phyloP scores from a whole-genome alignment of 30 jellyfish, hydroid and myxozoan species.

The Aurelia aurita complex sp. Pacific region DNA sequence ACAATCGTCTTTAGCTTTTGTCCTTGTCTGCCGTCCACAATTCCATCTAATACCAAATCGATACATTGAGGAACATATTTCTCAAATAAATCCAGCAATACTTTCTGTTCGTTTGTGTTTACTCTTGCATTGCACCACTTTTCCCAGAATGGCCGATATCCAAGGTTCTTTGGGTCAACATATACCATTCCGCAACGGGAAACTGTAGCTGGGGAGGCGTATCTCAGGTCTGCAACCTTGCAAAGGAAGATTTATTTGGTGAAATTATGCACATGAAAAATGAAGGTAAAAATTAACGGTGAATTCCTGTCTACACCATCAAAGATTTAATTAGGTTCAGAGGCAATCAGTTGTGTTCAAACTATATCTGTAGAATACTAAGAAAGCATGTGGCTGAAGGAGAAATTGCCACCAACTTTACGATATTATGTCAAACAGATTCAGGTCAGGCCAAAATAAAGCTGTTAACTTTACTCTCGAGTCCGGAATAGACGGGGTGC shows the following conservation, averaged over 20 bases:
- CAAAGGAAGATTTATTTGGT: neutral
- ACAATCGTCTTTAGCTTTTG: slow-evolving; percentile 75
- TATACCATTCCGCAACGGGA: slow-evolving; percentile 99
- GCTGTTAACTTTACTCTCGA: no score
- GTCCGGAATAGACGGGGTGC: no score
- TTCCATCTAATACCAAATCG: slow-evolving; percentile 91
- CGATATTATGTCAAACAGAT: no score
- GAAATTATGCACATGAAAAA: no score
- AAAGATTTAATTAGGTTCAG: no score
- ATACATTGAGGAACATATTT: slow-evolving; percentile 90
- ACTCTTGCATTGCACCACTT: slow-evolving; percentile 87
- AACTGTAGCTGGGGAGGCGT: slow-evolving; percentile 99
- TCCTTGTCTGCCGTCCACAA: slow-evolving; percentile 96
- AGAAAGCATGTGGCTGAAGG: no score
- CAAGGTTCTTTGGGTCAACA: slow-evolving; percentile 99
- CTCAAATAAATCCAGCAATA: slow-evolving; percentile 62
- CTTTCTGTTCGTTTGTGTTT: slow-evolving; percentile 80
- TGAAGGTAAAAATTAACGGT: no score
- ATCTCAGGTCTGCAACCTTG: slow-evolving; percentile 93
- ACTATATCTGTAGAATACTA: no score
- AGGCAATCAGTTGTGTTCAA: no score
- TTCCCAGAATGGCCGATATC: slow-evolving; percentile 96
- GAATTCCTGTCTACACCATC: no score
- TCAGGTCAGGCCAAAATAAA: no score
- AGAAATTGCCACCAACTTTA: no score